A percentile compares a stretch with the other conserved stretches of the same genome.
Conservation (phyloP, 30 jellyfish, hydroid and myxozoan genomes). For the Hydractinia echinata region DNA sequence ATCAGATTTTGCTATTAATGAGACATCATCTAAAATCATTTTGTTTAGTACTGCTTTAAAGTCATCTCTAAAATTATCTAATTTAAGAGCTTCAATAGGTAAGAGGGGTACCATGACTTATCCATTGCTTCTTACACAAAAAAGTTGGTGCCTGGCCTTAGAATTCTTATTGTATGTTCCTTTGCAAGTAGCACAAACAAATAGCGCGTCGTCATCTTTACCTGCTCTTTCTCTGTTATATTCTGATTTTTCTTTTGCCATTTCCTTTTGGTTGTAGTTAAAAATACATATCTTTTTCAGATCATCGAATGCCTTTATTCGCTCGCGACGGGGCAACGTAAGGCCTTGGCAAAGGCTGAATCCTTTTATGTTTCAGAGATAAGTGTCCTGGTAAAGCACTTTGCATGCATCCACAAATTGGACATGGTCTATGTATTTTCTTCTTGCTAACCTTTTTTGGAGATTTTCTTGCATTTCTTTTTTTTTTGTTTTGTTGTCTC, state of each 20-base stretch:
- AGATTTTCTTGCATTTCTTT: too few relatives aligned
- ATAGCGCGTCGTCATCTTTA: not conserved
- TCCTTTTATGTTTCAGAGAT: not conserved
- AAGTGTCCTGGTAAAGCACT: slow-evolving; percentile 11
- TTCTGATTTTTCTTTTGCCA: not conserved
- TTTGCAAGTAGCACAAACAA: not conserved
- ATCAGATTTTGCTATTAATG: not conserved
- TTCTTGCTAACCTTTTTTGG: slow-evolving; percentile 11
- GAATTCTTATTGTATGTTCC: slow-evolving; percentile 3
- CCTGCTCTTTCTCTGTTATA: slow-evolving; percentile 9
- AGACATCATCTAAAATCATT: not conserved
- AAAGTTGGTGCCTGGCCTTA: slow-evolving; percentile 1
- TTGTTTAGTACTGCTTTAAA: slow-evolving; percentile 5
- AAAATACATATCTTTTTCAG: not conserved
- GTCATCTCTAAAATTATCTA: not conserved
- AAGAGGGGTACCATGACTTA: slow-evolving; percentile 2
- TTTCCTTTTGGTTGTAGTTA: slow-evolving; percentile 18
- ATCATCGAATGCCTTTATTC: not conserved
- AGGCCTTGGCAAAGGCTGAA: too few relatives aligned
- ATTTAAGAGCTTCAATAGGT: not conserved
- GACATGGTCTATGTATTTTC: slow-evolving; percentile 17
- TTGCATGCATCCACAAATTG: slow-evolving; percentile 12
- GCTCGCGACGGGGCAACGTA: not conserved
- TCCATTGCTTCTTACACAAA: not conserved
- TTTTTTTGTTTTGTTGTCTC: too few relatives aligned